Conservation (phyloP, 2,113 vertebrate species). For the Corvus moneduloides region DNA sequence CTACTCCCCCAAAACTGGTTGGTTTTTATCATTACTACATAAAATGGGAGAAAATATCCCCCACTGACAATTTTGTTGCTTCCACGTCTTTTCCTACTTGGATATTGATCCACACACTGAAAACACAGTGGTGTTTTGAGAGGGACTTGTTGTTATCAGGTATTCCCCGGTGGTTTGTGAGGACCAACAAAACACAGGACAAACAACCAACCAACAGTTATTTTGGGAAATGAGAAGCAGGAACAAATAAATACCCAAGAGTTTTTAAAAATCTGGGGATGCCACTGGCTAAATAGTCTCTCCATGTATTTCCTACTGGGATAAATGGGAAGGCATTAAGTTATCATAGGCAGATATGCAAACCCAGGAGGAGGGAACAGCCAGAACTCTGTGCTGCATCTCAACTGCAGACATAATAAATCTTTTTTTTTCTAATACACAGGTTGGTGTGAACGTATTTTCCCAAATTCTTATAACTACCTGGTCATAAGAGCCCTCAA, state of each 20-base stretch:
- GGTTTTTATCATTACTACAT: not conserved
- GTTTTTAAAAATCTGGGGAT: not conserved
- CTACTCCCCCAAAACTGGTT: not conserved
- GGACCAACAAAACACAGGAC: not conserved
- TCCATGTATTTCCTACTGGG: not conserved
- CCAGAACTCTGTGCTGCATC: not conserved
- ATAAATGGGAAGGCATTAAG: not conserved
- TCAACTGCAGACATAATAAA: not conserved
- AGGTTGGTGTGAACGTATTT: not conserved
- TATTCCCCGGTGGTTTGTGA: not conserved
- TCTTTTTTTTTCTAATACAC: not conserved
- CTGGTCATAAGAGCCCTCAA: not conserved
- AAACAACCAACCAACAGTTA: fast-evolving
- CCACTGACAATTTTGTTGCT: not conserved
- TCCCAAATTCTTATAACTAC: not conserved
- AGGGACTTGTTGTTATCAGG: not conserved
- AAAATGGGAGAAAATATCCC: not conserved
- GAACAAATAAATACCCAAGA: not conserved
- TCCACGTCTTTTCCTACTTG: fast-evolving
- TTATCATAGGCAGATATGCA: not conserved
- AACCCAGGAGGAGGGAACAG: not conserved
- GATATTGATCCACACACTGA: not conserved
- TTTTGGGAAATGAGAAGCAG: not conserved
- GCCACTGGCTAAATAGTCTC: not conserved
- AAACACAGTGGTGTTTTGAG: not conserved